Percentiles rank a stretch among this genome's conserved stretches.
phyloP scores from a whole-genome alignment of 2,113 vertebrate genomes.

The Cyprinodon variegatus region DNA sequence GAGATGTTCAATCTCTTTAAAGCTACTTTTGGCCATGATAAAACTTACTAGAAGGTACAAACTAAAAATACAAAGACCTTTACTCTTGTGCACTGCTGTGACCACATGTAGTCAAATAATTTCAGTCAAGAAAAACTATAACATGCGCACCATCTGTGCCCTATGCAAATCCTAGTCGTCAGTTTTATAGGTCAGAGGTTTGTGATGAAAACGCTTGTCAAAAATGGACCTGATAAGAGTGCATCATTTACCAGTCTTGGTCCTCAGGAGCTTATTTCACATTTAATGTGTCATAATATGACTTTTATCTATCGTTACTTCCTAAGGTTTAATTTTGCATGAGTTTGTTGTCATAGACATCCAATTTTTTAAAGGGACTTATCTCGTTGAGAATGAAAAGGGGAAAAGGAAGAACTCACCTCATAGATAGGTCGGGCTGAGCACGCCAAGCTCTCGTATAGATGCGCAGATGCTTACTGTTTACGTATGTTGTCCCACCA shows the following conservation, averaged over 20 bases:
- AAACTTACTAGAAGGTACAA: neutral
- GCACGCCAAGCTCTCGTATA: neutral
- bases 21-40: neutral
- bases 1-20: neutral
- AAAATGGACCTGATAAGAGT: neutral
- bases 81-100: neutral
- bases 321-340: slow-evolving; percentile 4
- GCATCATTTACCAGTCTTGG: neutral
- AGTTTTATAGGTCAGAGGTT: neutral
- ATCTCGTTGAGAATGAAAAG: neutral
- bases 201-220: neutral
- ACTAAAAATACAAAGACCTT: slow-evolving; percentile 1
- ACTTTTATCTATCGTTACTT: slow-evolving; percentile 13
- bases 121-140: slow-evolving; percentile 4
- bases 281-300: slow-evolving; percentile 15
- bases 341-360: neutral
- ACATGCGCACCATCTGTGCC: neutral
- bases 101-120: neutral
- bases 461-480: slow-evolving; percentile 11
- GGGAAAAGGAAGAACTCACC: neutral
- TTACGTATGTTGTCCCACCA: slow-evolving; percentile 45
- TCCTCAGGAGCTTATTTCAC: neutral
- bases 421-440: slow-evolving; percentile 12
- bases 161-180: neutral
- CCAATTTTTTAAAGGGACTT: neutral